Evolutionary conservation across 2,797 vertebrate genomes (phyloP).

Genomic region (Enteromius unitaeniatus): DNA sequence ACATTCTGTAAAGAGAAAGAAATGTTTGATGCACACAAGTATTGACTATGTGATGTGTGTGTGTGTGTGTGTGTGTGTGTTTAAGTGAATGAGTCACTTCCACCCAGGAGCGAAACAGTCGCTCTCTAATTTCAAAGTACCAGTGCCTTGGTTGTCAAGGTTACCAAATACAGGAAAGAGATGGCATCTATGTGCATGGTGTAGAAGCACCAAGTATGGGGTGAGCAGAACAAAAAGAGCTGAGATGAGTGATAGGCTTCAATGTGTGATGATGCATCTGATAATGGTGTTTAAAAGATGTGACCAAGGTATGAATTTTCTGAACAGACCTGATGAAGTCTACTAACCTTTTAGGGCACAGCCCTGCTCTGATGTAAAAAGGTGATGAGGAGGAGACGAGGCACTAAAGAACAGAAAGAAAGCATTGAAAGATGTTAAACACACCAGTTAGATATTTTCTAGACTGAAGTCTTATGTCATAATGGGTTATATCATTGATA

Average conservation of each 20-base stretch:
- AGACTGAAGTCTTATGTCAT: background rate
- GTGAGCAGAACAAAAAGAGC: slow-evolving; percentile 57
- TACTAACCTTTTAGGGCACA: slow-evolving; percentile 93
- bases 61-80: slow-evolving; percentile 59
- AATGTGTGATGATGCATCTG: slow-evolving; percentile 57
- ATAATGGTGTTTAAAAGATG: slow-evolving; percentile 53
- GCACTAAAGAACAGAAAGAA: slow-evolving; percentile 76
- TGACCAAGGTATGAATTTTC: slow-evolving; percentile 48
- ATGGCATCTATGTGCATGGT: slow-evolving; percentile 50
- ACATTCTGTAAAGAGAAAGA: slow-evolving; percentile 92
- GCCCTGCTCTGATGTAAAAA: slow-evolving; percentile 86
- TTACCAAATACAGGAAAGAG: slow-evolving; percentile 74
- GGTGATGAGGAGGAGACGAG: slow-evolving; percentile 91
- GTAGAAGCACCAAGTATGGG: slow-evolving; percentile 39
- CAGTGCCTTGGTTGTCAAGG: slow-evolving; percentile 83
- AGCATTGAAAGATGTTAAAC: background rate
- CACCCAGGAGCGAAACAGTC: slow-evolving; percentile 57
- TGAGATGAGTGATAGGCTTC: slow-evolving; percentile 56
- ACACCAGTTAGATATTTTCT: background rate
- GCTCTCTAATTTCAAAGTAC: slow-evolving; percentile 67
- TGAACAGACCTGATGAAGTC: slow-evolving; percentile 42
- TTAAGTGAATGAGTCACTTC: slow-evolving; percentile 71
- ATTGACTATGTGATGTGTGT: slow-evolving; percentile 44
- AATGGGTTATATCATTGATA: background rate
- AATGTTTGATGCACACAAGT: slow-evolving; percentile 78